A percentile compares a stretch with the other conserved stretches of the same genome.
These are phyloP conservation scores for Zapornia atra DNA, from an alignment of 2,113 vertebrate genomes.

Conservation along the genomic window DNA sequence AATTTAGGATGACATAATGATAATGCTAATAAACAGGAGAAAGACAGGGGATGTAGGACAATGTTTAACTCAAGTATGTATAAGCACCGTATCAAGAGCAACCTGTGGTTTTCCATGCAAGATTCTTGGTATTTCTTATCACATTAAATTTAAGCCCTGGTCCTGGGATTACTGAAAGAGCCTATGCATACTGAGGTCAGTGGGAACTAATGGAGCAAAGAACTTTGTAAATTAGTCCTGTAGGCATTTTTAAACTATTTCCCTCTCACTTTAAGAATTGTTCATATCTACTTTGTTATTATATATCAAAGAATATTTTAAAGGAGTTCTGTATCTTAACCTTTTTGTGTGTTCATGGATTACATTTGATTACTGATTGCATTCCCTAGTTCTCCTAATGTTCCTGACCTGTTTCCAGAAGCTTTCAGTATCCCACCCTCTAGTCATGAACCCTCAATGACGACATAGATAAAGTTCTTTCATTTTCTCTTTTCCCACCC, in stretches of 20 bases:
- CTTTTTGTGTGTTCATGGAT: background rate
- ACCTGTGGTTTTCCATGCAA: background rate
- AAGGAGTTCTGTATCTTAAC: background rate
- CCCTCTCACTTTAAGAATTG: background rate
- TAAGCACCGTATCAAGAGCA: background rate
- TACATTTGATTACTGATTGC: background rate
- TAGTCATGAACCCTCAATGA: background rate
- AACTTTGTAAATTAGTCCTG: background rate
- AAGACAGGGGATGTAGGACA: background rate
- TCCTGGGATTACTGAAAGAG: background rate
- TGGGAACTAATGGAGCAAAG: background rate
- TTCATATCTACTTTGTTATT: background rate
- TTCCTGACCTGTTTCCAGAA: background rate
- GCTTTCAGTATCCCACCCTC: background rate
- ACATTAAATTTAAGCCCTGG: background rate
- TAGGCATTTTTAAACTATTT: background rate
- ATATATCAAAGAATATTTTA: background rate
- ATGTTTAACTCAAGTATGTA: background rate
- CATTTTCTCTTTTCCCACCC: background rate
- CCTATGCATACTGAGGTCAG: background rate
- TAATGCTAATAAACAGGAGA: background rate
- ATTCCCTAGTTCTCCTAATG: background rate
- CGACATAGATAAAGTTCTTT: background rate
- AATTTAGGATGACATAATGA: background rate
- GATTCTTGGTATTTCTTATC: background rate